Conservation (phyloP, 1,140 invertebrate genomes). For the Teleogryllus occipitalis region DNA sequence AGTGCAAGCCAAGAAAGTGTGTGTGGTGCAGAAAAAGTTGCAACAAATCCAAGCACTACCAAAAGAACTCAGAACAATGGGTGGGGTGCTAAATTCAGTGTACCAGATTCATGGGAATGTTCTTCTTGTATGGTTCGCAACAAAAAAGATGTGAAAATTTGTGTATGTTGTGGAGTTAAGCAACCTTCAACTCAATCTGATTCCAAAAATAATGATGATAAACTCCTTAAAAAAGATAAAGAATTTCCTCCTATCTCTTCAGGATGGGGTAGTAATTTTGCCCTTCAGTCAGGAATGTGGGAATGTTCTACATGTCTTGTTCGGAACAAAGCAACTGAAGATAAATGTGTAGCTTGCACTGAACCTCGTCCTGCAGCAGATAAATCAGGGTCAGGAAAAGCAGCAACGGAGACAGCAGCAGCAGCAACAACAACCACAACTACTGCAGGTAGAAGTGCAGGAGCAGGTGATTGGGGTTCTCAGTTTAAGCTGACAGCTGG, state of each 20-base stretch:
- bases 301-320: constrained; percentile 57
- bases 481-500: constrained; percentile 45
- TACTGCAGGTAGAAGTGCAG: no score
- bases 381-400: no score
- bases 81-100: background rate
- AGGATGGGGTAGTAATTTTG: constrained; percentile 42
- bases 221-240: no score
- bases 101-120: constrained; percentile 53
- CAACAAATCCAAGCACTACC: background rate
- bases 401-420: no score
- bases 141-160: constrained; percentile 44
- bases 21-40: background rate
- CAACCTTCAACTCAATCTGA: constrained; percentile 21
- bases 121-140: constrained; percentile 55
- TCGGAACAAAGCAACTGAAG: constrained; percentile 37
- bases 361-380: no score
- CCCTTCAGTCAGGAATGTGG: constrained; percentile 46
- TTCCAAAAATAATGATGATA: no score
- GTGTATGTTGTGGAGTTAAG: constrained; percentile 55
- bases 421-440: no score
- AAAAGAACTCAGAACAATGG: background rate
- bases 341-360: no score
- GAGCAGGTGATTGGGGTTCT: constrained; percentile 37
- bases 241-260: background rate
- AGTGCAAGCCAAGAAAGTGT: background rate